These are phyloP conservation scores for Bicyclus anynana DNA, from an alignment of 1,140 invertebrate species.

Conservation along the genomic window DNA sequence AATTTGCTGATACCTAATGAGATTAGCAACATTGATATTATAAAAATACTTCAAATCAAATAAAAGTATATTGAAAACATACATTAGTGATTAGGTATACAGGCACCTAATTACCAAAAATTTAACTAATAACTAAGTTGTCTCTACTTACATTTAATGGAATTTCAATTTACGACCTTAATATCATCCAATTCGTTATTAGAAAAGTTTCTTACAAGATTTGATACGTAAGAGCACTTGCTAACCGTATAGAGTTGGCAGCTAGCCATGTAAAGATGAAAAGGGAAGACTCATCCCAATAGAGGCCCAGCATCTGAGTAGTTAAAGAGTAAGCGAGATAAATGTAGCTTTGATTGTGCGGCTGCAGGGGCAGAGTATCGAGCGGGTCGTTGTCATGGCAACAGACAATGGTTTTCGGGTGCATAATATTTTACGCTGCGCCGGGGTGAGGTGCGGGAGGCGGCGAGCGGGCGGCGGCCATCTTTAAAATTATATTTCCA, in stretches of 20 bases:
- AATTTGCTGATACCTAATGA: no score
- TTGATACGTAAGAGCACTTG: constrained; percentile 32
- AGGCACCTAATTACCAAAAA: no score
- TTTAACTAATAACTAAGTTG: no score
- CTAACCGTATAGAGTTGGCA: constrained; percentile 66
- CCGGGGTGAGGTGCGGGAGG: constrained; percentile 47
- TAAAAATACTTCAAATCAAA: no score
- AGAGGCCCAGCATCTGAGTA: constrained; percentile 57
- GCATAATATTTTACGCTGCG: constrained; percentile 77
- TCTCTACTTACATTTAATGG: no score
- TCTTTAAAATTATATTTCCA: constrained; percentile 76
- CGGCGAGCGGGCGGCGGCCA: constrained; percentile 61
- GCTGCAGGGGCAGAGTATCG: constrained; percentile 58
- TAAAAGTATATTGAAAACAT: no score
- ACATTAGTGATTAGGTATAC: no score
- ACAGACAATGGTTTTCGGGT: constrained; percentile 77
- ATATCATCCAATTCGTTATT: background rate
- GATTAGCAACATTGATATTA: no score
- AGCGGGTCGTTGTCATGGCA: constrained; percentile 71
- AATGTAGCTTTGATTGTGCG: constrained; percentile 55
- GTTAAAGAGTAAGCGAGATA: constrained; percentile 66
- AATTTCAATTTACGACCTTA: background rate
- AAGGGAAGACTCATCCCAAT: constrained; percentile 47
- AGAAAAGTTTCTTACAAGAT: constrained; percentile 57
- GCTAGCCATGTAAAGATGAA: constrained; percentile 55